A percentile compares a stretch with the other conserved stretches of the same genome.
Conservation (phyloP, 2,888 invertebrate species). For the Drosophila testacea region DNA sequence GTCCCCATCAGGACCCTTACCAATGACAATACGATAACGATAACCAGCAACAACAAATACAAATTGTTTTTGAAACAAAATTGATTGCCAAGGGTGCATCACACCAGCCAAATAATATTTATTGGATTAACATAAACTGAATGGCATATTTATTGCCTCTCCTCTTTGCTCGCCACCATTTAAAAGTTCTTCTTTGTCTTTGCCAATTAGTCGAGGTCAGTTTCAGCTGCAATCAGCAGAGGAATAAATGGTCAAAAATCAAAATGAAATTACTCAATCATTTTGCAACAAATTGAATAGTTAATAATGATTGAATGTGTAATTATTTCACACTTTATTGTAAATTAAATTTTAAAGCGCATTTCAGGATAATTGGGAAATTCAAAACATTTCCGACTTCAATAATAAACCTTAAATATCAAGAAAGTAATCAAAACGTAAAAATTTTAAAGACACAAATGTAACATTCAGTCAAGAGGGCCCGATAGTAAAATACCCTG, state of each 20-base stretch:
- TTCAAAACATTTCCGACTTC: too few relatives aligned
- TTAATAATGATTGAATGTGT: constrained; percentile 12
- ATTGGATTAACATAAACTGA: constrained; percentile 79
- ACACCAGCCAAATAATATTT: constrained; percentile 63
- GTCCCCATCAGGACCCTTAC: constrained; percentile 14
- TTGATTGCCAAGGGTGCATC: constrained; percentile 66
- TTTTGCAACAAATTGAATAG: constrained; percentile 22
- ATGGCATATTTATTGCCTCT: constrained; percentile 44
- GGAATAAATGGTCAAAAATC: constrained; percentile 2
- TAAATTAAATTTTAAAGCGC: neutral
- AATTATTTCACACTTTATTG: neutral
- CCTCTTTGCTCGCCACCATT: neutral
- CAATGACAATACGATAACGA: constrained; percentile 48
- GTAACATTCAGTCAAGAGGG: too few relatives aligned
- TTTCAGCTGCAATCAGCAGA: constrained; percentile 7
- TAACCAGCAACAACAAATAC: constrained; percentile 61
- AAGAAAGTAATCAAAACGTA: too few relatives aligned
- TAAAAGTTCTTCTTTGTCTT: constrained; percentile 8
- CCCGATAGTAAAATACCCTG: too few relatives aligned
- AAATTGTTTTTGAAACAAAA: constrained; percentile 78
- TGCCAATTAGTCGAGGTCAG: constrained; percentile 48
- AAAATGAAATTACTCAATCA: constrained; percentile 15
- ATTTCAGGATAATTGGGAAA: neutral
- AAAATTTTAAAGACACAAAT: too few relatives aligned
- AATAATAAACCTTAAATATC: neutral